phyloP scores from a whole-genome alignment of 2,888 invertebrate species.

The Pollenia angustigena region DNA sequence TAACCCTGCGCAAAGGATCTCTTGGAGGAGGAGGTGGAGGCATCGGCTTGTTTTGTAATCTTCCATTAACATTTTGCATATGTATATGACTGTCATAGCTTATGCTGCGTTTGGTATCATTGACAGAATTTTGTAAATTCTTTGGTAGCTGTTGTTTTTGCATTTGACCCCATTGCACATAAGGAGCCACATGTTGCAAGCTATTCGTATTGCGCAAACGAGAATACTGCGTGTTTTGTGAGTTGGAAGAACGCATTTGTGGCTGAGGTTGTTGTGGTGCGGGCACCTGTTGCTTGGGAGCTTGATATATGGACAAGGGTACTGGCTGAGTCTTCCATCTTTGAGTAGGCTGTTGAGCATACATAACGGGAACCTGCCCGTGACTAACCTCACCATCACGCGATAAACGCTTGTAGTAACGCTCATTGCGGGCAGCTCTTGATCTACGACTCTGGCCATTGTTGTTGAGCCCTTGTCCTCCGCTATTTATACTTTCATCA shows the following conservation, averaged over 20 bases:
- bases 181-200: slow-evolving; percentile 78
- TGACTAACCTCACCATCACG: slow-evolving; percentile 87
- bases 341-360: slow-evolving; percentile 84
- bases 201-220: slow-evolving; percentile 78
- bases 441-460: slow-evolving; percentile 87
- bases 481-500: slow-evolving; percentile 88
- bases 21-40: slow-evolving; percentile 93
- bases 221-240: slow-evolving; percentile 57
- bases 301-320: slow-evolving; percentile 84
- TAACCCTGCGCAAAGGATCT: slow-evolving; percentile 87
- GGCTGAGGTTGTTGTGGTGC: slow-evolving; percentile 67
- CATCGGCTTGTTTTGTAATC: slow-evolving; percentile 82
- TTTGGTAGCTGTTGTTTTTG: slow-evolving; percentile 76
- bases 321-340: slow-evolving; percentile 84
- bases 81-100: slow-evolving; percentile 84
- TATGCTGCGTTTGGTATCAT: slow-evolving; percentile 81
- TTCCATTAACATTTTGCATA: slow-evolving; percentile 79
- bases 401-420: slow-evolving; percentile 90
- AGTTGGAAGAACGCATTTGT: slow-evolving; percentile 27
- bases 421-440: slow-evolving; percentile 91
- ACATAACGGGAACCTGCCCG: slow-evolving; percentile 79
- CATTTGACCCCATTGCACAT: slow-evolving; percentile 80
- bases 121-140: slow-evolving; percentile 80
- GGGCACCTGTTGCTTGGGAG: slow-evolving; percentile 59
- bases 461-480: slow-evolving; percentile 84